phyloP scores from a whole-genome alignment of 2,797 vertebrate genomes.

The Caiman crocodilus region DNA sequence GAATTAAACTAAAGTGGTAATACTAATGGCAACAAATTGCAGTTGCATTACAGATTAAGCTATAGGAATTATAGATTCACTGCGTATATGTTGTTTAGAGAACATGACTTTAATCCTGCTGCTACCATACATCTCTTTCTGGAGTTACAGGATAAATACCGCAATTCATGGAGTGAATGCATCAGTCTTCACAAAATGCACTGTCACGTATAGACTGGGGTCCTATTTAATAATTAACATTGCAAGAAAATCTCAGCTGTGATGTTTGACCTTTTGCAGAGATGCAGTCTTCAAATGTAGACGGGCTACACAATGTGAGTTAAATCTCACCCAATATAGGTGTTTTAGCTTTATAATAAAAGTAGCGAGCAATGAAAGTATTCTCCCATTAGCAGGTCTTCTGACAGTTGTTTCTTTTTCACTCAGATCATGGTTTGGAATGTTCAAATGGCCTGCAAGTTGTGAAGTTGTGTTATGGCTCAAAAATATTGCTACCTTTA shows the following conservation, averaged over 20 bases:
- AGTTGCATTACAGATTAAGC: too few relatives aligned
- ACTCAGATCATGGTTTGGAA: not conserved
- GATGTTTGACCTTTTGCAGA: not conserved
- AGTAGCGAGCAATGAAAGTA: not conserved
- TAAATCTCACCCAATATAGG: not conserved
- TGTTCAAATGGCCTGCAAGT: not conserved
- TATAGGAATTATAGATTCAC: not conserved
- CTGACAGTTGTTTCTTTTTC: not conserved
- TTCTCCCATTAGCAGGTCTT: not conserved
- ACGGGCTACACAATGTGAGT: not conserved
- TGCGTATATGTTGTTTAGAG: not conserved
- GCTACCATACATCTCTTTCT: not conserved
- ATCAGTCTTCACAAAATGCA: not conserved
- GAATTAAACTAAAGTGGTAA: not conserved
- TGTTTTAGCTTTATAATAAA: not conserved
- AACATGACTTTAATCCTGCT: rapidly evolving
- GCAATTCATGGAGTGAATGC: not conserved
- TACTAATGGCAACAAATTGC: too few relatives aligned
- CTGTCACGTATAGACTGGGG: not conserved
- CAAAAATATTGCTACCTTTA: not conserved
- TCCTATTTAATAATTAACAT: not conserved
- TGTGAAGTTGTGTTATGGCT: not conserved
- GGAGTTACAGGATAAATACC: not conserved
- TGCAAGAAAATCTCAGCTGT: not conserved
- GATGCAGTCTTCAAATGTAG: not conserved